Conservation (phyloP, 2,113 vertebrate genomes). For the Atherinomorus stipes region DNA sequence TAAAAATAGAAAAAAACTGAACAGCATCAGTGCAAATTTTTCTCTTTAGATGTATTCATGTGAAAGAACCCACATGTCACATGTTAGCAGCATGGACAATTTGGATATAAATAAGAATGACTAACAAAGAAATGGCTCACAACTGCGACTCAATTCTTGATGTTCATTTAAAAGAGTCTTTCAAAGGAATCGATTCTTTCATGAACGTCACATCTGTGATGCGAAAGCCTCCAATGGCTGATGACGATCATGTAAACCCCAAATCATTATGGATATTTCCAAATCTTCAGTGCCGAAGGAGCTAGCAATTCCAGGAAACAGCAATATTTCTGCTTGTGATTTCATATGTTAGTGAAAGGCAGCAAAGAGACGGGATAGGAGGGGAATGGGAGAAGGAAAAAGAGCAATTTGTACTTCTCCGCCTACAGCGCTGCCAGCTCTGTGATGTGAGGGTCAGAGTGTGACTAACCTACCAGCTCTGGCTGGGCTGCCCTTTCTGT, state of each 20-base stretch:
- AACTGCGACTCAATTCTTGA: too few relatives aligned
- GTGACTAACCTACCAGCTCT: conserved; percentile 67
- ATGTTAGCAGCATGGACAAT: too few relatives aligned
- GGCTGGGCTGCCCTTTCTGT: conserved; percentile 86
- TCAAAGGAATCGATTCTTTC: too few relatives aligned
- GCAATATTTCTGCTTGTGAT: neutral
- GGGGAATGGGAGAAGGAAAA: conserved; percentile 25
- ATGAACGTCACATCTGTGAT: too few relatives aligned
- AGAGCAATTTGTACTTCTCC: conserved; percentile 68
- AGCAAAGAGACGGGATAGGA: conserved; percentile 21
- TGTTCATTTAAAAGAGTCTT: too few relatives aligned
- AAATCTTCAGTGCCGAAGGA: neutral
- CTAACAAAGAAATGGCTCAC: too few relatives aligned
- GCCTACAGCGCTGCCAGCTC: conserved; percentile 64
- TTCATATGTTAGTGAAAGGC: conserved; percentile 1
- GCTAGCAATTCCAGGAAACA: neutral
- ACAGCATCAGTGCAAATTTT: too few relatives aligned
- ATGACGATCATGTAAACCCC: neutral
- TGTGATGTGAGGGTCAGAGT: conserved; percentile 71
- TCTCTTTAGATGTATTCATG: too few relatives aligned
- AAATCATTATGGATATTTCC: neutral
- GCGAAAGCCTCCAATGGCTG: too few relatives aligned
- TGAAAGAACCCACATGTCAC: too few relatives aligned
- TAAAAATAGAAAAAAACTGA: too few relatives aligned
- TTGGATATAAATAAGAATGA: too few relatives aligned